A percentile compares a stretch with the other conserved stretches of the same genome.
These are phyloP conservation scores for Sebastiscus tertius DNA, from an alignment of 2,797 vertebrate genomes.

Conservation along the genomic window DNA sequence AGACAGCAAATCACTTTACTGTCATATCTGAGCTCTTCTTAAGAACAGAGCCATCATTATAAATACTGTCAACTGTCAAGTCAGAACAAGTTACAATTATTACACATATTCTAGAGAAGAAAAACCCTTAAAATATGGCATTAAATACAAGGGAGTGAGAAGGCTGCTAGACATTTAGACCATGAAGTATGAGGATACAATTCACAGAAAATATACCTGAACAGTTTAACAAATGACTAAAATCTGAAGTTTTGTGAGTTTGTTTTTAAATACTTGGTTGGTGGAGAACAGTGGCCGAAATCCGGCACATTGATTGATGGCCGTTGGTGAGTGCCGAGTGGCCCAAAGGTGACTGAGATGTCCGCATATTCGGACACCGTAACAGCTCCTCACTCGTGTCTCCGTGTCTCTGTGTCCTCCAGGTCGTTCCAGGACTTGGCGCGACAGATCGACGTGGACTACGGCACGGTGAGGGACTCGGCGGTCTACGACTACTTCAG, in stretches of 20 bases:
- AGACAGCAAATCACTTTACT: not conserved
- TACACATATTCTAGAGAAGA: not conserved
- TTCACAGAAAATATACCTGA: not conserved
- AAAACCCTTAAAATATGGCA: not conserved
- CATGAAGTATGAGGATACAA: not conserved
- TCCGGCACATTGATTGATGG: no score
- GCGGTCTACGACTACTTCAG: conserved; percentile 97
- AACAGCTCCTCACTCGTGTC: not conserved
- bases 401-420: conserved; percentile 5
- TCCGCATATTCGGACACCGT: not conserved
- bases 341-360: not conserved
- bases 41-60: not conserved
- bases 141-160: no score
- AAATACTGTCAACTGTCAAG: no score
- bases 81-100: not conserved
- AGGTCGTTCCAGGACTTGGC: conserved; percentile 97
- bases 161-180: no score
- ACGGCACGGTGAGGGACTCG: conserved; percentile 95
- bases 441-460: conserved; percentile 93
- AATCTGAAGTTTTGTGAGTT: not conserved
- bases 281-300: not conserved
- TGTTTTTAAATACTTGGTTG: not conserved
- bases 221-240: not conserved
- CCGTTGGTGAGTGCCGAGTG: no score
- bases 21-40: not conserved